Evolutionary conservation across 2,113 vertebrate genomes (phyloP), one percentile per base, ranked within the genome.

Genomic region (Cheilinus undulatus): DNA sequence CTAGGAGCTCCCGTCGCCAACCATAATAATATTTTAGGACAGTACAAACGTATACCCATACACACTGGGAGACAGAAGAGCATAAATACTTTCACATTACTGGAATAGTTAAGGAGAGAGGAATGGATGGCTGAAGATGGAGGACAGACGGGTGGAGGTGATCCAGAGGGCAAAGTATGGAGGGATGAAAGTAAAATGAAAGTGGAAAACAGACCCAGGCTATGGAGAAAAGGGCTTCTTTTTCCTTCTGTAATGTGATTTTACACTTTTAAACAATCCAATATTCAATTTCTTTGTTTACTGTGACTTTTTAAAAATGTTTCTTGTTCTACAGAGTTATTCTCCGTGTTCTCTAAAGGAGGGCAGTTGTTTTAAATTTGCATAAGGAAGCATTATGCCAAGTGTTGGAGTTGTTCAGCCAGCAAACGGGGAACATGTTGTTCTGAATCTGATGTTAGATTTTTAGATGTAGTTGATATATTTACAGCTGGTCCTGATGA

Each of bases 61-160:
- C 57, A 59, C 26, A 51, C 66, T 3, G 57, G 34, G 73, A 83
- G 73, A 82, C 73, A 82, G 69, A 75, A 14, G 71, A 65, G 73
- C 64, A 68, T 80, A 88, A 89, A 89, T 85, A 89, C 86, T 86
- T 89, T 84, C 83, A 86, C 81, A 82, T 91, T 86, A 84, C 85
- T 88, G 90, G 85, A 88, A 86, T 86, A 84, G 75, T 75, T 78
- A 34, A 58, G 52, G 48, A 66, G 71, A 68, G 66, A 82, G 52
- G 73, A 60, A 78, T 53, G 78, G 78, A 86, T 57, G 82, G 74
- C 82, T 76, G 69, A 49, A 75, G 73, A 57, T 10, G 66, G 83
- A 88, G 71, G 86, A 86, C 67, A 81, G 84, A 84, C 61, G 48
- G 58, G 69, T n/a, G 7, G 78, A 79, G 82, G 86, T 85, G 74